Conservation (phyloP, 2,113 vertebrate species). For the Nematolebias whitei region DNA sequence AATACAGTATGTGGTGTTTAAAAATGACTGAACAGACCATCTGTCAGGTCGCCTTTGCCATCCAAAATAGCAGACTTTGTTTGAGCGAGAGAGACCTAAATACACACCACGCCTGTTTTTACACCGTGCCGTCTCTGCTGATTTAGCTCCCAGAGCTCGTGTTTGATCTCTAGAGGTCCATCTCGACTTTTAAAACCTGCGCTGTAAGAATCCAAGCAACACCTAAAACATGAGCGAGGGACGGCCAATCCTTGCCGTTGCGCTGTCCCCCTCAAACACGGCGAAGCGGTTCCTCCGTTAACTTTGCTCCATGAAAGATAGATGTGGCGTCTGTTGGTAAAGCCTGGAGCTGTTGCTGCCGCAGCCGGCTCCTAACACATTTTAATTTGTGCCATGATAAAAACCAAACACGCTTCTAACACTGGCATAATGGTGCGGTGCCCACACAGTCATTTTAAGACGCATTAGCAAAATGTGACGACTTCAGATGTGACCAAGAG, state of each 20-base stretch:
- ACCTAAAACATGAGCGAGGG: neutral
- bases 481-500: slow-evolving; percentile 20
- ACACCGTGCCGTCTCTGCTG: neutral
- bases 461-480: slow-evolving; percentile 43
- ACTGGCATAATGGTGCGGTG: slow-evolving; percentile 29
- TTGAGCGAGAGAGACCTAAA: slow-evolving; percentile 15
- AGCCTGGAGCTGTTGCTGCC: slow-evolving; percentile 40
- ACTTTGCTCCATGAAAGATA: slow-evolving; percentile 50
- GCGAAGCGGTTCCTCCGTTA: slow-evolving; percentile 27
- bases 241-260: neutral
- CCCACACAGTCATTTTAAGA: slow-evolving; percentile 46
- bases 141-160: slow-evolving; percentile 5
- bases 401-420: neutral
- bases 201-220: neutral
- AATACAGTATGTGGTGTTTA: no score
- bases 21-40: slow-evolving; percentile 38
- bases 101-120: neutral
- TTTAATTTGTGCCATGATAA: neutral
- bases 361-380: slow-evolving; percentile 31
- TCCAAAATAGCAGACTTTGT: slow-evolving; percentile 36
- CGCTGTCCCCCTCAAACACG: slow-evolving; percentile 19
- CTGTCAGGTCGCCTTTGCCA: slow-evolving; percentile 31
- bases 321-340: slow-evolving; percentile 22
- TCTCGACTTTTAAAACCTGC: neutral
- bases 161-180: neutral